Conservation (phyloP, 2,113 vertebrate species). For the Tenrec ecaudatus region DNA sequence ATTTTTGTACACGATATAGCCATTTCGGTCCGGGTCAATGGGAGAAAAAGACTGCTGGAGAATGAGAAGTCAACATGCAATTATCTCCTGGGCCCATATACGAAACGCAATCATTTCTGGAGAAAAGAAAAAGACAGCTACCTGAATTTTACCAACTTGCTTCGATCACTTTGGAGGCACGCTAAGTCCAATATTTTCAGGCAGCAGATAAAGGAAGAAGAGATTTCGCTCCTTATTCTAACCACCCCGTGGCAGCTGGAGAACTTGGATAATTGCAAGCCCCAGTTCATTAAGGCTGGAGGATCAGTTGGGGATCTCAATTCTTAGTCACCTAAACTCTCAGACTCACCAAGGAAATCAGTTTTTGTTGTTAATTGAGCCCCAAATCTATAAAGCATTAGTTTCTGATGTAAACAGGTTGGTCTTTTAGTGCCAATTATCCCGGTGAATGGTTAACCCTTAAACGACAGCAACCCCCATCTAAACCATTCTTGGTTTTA, state of each 20-base stretch:
- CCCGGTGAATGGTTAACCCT: background rate
- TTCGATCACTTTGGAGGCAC: conserved; percentile 22
- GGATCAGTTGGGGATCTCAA: background rate
- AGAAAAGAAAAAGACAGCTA: conserved; percentile 41
- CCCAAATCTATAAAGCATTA: background rate
- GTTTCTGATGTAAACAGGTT: background rate
- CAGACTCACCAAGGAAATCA: background rate
- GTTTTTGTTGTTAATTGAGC: background rate
- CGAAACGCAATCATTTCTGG: conserved; percentile 10
- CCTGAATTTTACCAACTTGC: conserved; percentile 68
- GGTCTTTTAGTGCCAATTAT: background rate
- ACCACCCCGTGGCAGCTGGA: background rate
- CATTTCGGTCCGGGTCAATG: conserved; percentile 80
- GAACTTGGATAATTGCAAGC: background rate
- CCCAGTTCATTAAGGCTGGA: no score
- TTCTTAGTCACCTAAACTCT: background rate
- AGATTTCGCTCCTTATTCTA: background rate
- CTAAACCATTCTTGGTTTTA: background rate
- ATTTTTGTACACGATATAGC: conserved; percentile 83
- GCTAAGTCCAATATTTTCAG: conserved; percentile 45
- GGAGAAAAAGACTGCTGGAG: conserved; percentile 73
- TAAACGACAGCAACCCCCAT: background rate
- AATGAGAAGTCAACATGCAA: conserved; percentile 71
- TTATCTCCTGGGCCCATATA: conserved; percentile 58
- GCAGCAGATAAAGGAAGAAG: conserved; percentile 35